Evolutionary conservation across 2,113 vertebrate species (phyloP), one percentile per base, ranked within the genome.

Genomic region (Pipa parva): DNA sequence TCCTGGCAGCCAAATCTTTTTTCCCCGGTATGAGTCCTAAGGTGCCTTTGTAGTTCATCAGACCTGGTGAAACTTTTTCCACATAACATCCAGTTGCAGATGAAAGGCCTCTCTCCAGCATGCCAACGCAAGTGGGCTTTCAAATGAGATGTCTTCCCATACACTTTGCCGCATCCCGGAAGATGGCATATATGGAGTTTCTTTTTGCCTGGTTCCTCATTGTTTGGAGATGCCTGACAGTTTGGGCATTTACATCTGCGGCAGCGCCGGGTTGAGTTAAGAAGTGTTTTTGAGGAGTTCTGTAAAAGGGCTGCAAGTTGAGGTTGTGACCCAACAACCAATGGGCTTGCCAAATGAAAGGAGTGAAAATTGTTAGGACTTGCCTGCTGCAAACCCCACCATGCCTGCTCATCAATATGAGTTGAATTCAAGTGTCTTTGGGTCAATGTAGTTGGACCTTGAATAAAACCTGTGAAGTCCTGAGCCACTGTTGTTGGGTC

Each of bases 61-160:
- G 91, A 93, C 15, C 91, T 88, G 2, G 90, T 92, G 84, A 93
- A 93, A 75, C 89, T 92, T 72, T 93, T 93, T 0, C 91, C 91
- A 9, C 91, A 93, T 80, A 92, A 92, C 31, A 92, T 88, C 91
- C 91, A 93, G 79, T 91, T 90, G 77, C 91, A 93, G 77, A 92
- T 79, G 77, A 93, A 93, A 56, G 91, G 91, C 50, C 91, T 77
- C 76, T 92, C 91, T 5, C 90, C 91, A 0, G 90, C 90, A 6
- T 93, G 91, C 91, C 91, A 93, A 73, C 91, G 89, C 76, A 93
- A 84, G 74, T 93, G 91, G 8, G 91, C 91, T 80, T 93, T 93
- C 31, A 93, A 80, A 79, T 93, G 91, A n/a, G 90, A 92, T 1
- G 90, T 93, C 81, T 93, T 93, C 74, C 92, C 92, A 75, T 93